These are phyloP conservation scores for Meiosimyza platycephala DNA, from an alignment of 2,888 invertebrate genomes.

Conservation along the genomic window DNA sequence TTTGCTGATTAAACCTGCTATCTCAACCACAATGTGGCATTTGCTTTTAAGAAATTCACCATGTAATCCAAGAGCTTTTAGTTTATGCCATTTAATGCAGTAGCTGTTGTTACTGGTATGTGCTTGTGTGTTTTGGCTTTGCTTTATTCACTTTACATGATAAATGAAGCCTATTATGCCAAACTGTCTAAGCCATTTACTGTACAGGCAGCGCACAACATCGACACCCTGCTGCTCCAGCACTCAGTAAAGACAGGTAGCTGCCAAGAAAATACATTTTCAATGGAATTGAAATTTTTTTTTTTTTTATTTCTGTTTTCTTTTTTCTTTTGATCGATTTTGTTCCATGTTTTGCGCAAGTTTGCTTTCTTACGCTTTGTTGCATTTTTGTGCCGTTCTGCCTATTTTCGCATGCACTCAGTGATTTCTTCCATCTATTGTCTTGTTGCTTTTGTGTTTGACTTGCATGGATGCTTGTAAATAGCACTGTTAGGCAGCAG, in stretches of 20 bases:
- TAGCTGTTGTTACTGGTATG: not conserved
- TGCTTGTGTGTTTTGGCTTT: no score
- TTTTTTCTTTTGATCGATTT: no score
- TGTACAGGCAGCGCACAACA: not conserved
- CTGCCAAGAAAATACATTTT: not conserved
- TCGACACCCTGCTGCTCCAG: not conserved
- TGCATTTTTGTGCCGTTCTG: not conserved
- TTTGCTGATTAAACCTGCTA: no score
- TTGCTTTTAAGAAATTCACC: not conserved
- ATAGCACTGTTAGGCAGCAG: no score
- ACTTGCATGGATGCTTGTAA: not conserved
- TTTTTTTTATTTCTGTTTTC: no score
- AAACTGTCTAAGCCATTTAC: not conserved
- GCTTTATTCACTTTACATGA: conserved; percentile 19
- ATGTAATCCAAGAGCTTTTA: conserved; percentile 14
- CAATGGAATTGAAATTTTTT: not conserved
- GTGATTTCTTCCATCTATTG: not conserved
- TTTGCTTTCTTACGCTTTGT: not conserved
- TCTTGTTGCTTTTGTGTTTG: not conserved
- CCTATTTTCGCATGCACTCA: not conserved
- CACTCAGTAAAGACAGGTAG: not conserved
- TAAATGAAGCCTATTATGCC: conserved; percentile 16
- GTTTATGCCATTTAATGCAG: not conserved
- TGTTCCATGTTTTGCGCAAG: no score
- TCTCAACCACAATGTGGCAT: no score